Percentiles rank a stretch among this genome's conserved stretches.
Evolutionary conservation across 2,888 invertebrate genomes (phyloP).

Genomic region (Acheta domesticus): DNA sequence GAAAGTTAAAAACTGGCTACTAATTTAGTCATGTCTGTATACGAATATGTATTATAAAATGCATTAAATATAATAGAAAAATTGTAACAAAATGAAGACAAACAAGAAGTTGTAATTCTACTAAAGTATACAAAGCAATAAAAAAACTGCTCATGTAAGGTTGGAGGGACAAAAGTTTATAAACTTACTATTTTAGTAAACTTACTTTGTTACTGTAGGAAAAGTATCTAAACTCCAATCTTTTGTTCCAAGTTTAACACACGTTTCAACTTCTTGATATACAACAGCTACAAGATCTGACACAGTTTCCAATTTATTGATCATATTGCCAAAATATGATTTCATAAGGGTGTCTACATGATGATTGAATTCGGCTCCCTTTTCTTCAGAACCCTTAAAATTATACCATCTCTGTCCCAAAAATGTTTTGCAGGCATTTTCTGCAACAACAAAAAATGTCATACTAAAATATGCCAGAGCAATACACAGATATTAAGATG

Average conservation of each 20-base stretch:
- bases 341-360: constrained; percentile 62
- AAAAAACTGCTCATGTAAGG: neutral
- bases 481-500: too few species aligned
- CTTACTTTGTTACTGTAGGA: constrained; percentile 60
- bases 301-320: constrained; percentile 41
- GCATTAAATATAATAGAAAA: too few species aligned
- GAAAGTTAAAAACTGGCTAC: too few species aligned
- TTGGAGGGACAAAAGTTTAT: neutral
- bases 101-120: too few species aligned
- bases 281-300: constrained; percentile 45
- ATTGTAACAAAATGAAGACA: too few species aligned
- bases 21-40: too few species aligned
- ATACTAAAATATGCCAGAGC: neutral
- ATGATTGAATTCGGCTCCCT: constrained; percentile 62
- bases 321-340: constrained; percentile 56
- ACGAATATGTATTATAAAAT: too few species aligned
- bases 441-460: neutral
- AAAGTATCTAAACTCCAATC: constrained; percentile 59
- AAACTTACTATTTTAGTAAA: constrained; percentile 39
- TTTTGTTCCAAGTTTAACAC: constrained; percentile 50
- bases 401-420: constrained; percentile 62
- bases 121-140: too few species aligned
- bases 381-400: constrained; percentile 59
- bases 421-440: neutral
- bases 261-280: constrained; percentile 53